Evolutionary conservation across 2,797 vertebrate species (phyloP), one percentile per base, ranked within the genome.

Genomic region (Trematocara caparti): DNA sequence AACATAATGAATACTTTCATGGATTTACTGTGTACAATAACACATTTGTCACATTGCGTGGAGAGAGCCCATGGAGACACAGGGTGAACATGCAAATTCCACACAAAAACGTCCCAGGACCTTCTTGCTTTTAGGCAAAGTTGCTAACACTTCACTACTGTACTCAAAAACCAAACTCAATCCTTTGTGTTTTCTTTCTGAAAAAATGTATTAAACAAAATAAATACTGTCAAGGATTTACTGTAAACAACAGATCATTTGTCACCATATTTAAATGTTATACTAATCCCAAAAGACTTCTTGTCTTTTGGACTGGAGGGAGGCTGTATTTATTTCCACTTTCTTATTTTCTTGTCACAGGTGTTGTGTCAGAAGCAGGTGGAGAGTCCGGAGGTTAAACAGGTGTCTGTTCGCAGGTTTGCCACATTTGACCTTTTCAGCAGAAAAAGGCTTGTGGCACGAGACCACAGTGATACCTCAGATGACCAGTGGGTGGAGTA

Each of bases 371-470:
- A 96, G 88, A 98, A 98, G 88, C 95, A 96, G 83, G 83, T 96
- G 84, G 96, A 98, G 87, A 95, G 94, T 88, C 90, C 93, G 1
- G 95, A 96, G 89, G 94, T 98, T 86, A 97, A 96, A 73, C 96
- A 96, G 86, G 95, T 97, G 64, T 99, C 98, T 73, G 95, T 99
- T 27, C 96, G 98, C 92, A 96, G 98, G 90, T 99, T 99, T 47
- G 94, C 97, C 79, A 97, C 97, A 0, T 99, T 99, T 95, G 96
- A 95, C 93, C 96, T 99, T 82, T 99, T 99, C 92, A 96, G 95
- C 83, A 90, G 96, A 89, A 95, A 92, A 82, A 93, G 94, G 78
- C 90, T 89, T 50, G 59, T 90, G 49, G 75, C 91, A 51, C 73
- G 82, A 64, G 92, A 95, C 30, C 77, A 81, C 1, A 94, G 95